These are phyloP conservation scores for Bombus vancouverensis DNA, from an alignment of 1,140 invertebrate species.

Conservation along the genomic window DNA sequence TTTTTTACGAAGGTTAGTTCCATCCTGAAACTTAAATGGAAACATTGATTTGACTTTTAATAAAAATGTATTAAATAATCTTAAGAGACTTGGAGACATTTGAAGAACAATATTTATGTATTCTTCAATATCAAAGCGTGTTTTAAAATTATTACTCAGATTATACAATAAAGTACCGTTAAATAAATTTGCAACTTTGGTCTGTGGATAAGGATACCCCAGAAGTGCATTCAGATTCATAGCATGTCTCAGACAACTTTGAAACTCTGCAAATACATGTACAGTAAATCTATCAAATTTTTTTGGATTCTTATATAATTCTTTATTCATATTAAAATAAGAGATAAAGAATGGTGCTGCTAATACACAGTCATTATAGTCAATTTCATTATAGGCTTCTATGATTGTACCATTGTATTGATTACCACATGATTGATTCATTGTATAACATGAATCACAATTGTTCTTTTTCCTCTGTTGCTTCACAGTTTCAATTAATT, in stretches of 20 bases:
- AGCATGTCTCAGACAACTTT: slow-evolving; percentile 85
- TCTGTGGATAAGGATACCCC: slow-evolving; percentile 82
- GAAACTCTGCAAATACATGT: slow-evolving; percentile 89
- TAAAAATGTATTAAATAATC: slow-evolving; percentile 74
- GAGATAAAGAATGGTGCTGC: slow-evolving; percentile 84
- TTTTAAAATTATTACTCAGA: slow-evolving; percentile 84
- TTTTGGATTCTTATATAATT: slow-evolving; percentile 84
- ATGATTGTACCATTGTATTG: slow-evolving; percentile 31
- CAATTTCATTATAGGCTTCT: slow-evolving; percentile 69
- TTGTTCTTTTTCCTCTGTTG: slow-evolving; percentile 24
- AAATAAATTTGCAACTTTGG: slow-evolving; percentile 84
- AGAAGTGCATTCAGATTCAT: slow-evolving; percentile 87
- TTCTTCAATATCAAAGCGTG: slow-evolving; percentile 80
- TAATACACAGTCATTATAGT: slow-evolving; percentile 84
- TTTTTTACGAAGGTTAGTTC: slow-evolving; percentile 35
- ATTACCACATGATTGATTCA: neutral
- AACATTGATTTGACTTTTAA: slow-evolving; percentile 58
- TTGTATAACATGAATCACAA: slow-evolving; percentile 18
- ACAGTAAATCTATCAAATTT: slow-evolving; percentile 85
- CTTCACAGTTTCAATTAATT: slow-evolving; percentile 21
- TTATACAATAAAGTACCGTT: slow-evolving; percentile 91
- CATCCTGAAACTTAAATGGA: slow-evolving; percentile 11
- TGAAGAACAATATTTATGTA: slow-evolving; percentile 83
- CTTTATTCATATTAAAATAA: slow-evolving; percentile 86
- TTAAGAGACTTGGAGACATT: slow-evolving; percentile 81